These are phyloP conservation scores for Todus mexicanus DNA, from an alignment of 2,797 vertebrate species.

Conservation along the genomic window DNA sequence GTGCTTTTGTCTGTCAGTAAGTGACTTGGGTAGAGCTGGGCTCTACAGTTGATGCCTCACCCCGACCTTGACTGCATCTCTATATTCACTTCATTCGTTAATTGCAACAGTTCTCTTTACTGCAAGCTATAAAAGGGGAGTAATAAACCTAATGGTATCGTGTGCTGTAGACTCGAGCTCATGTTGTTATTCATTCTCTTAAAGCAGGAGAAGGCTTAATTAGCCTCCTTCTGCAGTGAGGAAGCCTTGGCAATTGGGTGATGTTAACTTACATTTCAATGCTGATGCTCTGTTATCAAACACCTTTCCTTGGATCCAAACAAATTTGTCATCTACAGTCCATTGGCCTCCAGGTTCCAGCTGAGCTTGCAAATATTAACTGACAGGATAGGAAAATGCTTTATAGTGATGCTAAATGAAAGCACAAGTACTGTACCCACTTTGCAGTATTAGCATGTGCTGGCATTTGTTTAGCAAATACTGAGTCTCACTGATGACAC, in stretches of 20 bases:
- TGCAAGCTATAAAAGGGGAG: not conserved
- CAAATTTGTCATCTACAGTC: not conserved
- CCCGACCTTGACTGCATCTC: not conserved
- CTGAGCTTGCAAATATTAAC: not conserved
- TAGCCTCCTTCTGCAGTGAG: not conserved
- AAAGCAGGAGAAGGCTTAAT: conserved; percentile 18
- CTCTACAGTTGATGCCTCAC: not conserved
- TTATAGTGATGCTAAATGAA: not conserved
- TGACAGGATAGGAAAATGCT: not conserved
- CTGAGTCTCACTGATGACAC: not conserved
- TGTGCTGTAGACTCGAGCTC: not conserved
- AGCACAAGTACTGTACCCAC: not conserved
- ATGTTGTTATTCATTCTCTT: not conserved
- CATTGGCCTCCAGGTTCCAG: not conserved
- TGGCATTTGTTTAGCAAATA: not conserved
- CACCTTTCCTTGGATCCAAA: not conserved
- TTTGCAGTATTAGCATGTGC: not conserved
- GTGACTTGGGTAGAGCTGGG: not conserved
- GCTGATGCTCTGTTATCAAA: not conserved
- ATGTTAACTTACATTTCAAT: conserved; percentile 2
- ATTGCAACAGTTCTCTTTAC: not conserved
- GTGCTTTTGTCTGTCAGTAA: not conserved
- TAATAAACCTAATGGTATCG: conserved; percentile 25
- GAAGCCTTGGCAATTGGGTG: not conserved
- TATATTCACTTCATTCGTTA: conserved; percentile 5